phyloP scores from a whole-genome alignment of 2,113 vertebrate species.

The Pachyramphus minor region DNA sequence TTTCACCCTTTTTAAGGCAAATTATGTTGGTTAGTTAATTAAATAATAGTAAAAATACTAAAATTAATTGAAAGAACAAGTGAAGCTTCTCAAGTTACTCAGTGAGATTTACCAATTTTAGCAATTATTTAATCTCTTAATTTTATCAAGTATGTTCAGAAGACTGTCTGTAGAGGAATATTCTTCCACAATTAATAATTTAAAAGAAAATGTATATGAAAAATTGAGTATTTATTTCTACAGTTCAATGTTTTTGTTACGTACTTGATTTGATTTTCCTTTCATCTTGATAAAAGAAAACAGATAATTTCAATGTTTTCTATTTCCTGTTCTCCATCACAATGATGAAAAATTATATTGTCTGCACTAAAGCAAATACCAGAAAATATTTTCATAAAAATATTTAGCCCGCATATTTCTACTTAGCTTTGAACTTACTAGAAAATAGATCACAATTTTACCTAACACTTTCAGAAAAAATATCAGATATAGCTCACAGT shows the following conservation, averaged over 20 bases:
- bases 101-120: neutral
- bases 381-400: neutral
- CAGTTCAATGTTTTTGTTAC: neutral
- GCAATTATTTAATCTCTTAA: neutral
- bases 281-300: neutral
- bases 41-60: neutral
- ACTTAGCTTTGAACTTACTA: neutral
- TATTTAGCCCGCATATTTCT: neutral
- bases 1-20: neutral
- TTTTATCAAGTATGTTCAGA: neutral
- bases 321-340: neutral
- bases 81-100: neutral
- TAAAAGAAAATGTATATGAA: neutral
- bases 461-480: neutral
- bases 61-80: neutral
- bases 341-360: neutral
- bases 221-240: neutral
- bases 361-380: neutral
- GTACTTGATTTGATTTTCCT: neutral
- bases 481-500: neutral
- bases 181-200: neutral
- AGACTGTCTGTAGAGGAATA: neutral
- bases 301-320: neutral
- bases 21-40: neutral
- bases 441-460: neutral